A percentile compares a stretch with the other conserved stretches of the same genome.
Conservation (phyloP, 2,888 invertebrate genomes). For the Erebia palarica region DNA sequence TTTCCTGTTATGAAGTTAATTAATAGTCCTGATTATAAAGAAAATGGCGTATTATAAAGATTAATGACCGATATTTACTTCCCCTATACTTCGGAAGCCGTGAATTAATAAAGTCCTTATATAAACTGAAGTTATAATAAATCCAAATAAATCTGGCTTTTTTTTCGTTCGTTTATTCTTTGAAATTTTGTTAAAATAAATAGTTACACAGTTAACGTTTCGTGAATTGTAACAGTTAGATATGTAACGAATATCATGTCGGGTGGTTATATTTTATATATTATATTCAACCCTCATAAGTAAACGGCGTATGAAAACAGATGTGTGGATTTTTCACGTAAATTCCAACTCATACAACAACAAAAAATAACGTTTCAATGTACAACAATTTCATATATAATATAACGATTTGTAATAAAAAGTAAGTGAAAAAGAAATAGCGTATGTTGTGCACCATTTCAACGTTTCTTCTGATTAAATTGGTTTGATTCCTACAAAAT, state of each 20-base stretch:
- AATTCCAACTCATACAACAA: background rate
- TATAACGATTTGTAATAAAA: background rate
- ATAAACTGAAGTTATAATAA: background rate
- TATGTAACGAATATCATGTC: background rate
- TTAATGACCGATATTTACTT: constrained; percentile 21
- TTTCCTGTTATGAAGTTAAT: constrained; percentile 16
- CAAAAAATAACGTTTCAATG: background rate
- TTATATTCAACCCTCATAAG: background rate
- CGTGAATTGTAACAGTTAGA: background rate
- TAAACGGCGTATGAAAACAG: constrained; percentile 6
- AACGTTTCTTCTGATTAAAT: constrained; percentile 33
- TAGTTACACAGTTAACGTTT: too few species aligned
- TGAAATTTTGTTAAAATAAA: too few species aligned
- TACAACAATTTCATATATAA: background rate
- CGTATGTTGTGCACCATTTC: background rate
- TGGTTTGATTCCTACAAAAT: constrained; percentile 21
- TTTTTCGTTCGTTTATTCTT: too few species aligned
- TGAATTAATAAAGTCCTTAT: background rate
- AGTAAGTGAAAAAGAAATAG: background rate
- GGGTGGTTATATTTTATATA: background rate
- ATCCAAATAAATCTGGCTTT: background rate
- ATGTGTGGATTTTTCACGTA: background rate
- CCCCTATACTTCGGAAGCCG: background rate
- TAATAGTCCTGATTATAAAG: constrained; percentile 14
- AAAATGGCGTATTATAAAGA: constrained; percentile 17